Percentiles rank a stretch among this genome's conserved stretches.
Conservation (phyloP, 2,113 vertebrate genomes). For the Heptranchias perlo region DNA sequence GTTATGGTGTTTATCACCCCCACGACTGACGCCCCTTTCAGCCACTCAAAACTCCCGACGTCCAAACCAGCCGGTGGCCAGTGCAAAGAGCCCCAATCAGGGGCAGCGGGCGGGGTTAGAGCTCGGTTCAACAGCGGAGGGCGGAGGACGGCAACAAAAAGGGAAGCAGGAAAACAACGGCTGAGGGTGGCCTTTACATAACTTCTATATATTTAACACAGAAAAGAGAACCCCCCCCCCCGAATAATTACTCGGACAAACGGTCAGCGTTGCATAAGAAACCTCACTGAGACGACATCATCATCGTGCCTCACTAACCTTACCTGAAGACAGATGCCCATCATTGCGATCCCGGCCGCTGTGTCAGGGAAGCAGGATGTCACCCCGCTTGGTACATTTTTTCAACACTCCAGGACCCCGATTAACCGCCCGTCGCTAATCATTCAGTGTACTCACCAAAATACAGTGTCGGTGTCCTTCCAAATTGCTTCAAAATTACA, state of each 20-base stretch:
- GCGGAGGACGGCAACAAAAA: neutral
- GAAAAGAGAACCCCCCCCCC: neutral
- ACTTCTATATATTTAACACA: neutral
- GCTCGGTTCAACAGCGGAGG: neutral
- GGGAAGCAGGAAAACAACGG: neutral
- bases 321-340: neutral
- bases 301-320: neutral
- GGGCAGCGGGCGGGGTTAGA: neutral
- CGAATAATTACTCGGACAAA: neutral
- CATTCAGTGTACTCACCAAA: neutral
- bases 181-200: neutral
- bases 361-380: neutral
- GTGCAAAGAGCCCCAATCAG: neutral
- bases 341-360: neutral
- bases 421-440: no score
- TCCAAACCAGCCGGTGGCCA: neutral
- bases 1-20: neutral
- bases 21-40: neutral
- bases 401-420: neutral
- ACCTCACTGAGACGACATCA: no score
- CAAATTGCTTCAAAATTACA: neutral
- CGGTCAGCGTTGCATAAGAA: neutral
- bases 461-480: neutral
- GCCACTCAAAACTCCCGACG: neutral
- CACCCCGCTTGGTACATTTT: neutral